Evolutionary conservation across 2,113 vertebrate genomes (phyloP), one percentile per base, ranked within the genome.

Genomic region (Axis porcinus): DNA sequence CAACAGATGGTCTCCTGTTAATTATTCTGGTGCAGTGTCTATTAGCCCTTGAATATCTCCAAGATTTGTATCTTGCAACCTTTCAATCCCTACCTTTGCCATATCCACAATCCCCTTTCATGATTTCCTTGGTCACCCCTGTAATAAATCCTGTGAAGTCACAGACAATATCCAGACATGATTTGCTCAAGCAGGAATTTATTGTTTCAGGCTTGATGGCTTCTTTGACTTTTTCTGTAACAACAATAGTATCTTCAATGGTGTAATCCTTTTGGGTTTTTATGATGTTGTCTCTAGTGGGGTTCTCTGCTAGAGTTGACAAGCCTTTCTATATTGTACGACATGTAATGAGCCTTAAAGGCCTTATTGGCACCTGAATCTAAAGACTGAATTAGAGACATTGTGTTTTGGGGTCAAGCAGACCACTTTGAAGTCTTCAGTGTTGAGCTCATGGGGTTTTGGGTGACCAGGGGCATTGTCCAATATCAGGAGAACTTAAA

Each of bases 241-340:
- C 33, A 55, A 83, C 33, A 27, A 55, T 55, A n/a, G 11, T 30
- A 82, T 54, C 30, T 82, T 36, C 79, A 82, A 1, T 54, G n/a
- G 52, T 40, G 52, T 36, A 83, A 55, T 55, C 13, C n/a, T 55
- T 83, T n/a, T 0, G 1, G 52, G 23, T 36, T 36, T 84, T 16
- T 14, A 55, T 36, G 81, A 55, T 36, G 7, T 5, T 83, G 12
- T 55, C 81, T 40, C 21, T 55, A 54, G 33, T 0, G 0, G 23
- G n/a, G 52, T 36, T 55, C 52, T 84, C 21, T 36, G 11, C 33
- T 36, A 83, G 12, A 36, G 3, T 83, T 83, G 52, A 83, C n/a
- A 55, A 83, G 55, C 13, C 52, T 83, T 83, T 83, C 33, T 54
- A 52, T 81, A 33, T 16, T 52, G 47, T 81, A 52, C 3, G 30